Evolutionary conservation across 2,797 vertebrate genomes (phyloP).

Genomic region (Lepidocolaptes lacrymiger): DNA sequence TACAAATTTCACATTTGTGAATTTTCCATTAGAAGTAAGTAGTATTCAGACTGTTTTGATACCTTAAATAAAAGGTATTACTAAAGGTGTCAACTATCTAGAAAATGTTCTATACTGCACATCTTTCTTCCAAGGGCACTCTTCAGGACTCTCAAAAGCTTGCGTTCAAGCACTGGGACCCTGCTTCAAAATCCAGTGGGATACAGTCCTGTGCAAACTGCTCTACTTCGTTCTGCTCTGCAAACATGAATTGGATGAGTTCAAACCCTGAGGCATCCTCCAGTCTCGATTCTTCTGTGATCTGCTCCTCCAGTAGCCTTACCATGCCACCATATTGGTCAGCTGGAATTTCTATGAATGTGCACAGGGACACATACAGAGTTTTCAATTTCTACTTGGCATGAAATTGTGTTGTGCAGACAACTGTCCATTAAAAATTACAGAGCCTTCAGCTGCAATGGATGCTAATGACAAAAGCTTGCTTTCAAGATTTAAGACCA

Average conservation of each 20-base stretch:
- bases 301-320: not conserved
- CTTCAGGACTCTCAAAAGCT: not conserved
- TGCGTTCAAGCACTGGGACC: not conserved
- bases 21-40: not conserved
- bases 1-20: not conserved
- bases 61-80: not conserved
- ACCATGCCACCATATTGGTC: not conserved
- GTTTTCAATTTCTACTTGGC: not conserved
- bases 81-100: not conserved
- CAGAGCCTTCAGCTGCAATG: not conserved
- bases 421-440: not conserved
- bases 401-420: not conserved
- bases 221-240: not conserved
- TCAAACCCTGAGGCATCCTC: not conserved
- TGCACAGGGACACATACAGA: accelerated
- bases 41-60: not conserved
- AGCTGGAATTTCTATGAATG: not conserved
- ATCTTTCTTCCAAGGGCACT: not conserved
- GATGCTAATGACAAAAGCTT: not conserved
- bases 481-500: not conserved
- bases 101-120: not conserved
- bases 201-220: not conserved
- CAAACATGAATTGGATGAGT: not conserved
- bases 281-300: not conserved
- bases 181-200: not conserved